Evolutionary conservation across 1,140 invertebrate species (phyloP).

Genomic region (Apis florea): DNA sequence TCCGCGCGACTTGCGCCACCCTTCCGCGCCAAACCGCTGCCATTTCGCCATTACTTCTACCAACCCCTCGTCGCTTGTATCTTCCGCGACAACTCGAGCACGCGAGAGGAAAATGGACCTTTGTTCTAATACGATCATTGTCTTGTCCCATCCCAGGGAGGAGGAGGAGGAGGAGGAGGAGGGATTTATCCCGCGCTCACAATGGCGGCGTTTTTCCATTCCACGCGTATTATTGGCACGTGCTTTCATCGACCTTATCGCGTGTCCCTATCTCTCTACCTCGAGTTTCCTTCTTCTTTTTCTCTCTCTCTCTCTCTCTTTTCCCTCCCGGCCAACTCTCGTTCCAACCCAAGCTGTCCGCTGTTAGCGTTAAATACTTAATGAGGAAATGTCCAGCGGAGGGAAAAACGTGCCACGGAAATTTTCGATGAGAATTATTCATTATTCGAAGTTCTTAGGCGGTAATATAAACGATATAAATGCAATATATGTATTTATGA

Average conservation of each 20-base stretch:
- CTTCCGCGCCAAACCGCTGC: neutral
- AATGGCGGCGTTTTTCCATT: conserved; percentile 51
- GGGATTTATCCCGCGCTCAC: conserved; percentile 50
- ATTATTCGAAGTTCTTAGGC: no score
- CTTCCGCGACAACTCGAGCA: neutral
- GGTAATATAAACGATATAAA: no score
- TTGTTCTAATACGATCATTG: conserved; percentile 7
- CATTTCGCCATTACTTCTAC: neutral
- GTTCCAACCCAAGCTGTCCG: no score
- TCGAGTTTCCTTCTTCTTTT: neutral
- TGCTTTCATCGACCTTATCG: conserved; percentile 66
- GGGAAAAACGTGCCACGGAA: no score
- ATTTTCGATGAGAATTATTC: no score
- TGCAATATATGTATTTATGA: no score
- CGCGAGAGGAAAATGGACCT: neutral
- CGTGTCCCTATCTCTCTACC: conserved; percentile 44
- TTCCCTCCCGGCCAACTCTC: no score
- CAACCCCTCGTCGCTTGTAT: neutral
- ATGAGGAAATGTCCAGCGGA: no score
- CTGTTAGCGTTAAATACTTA: no score
- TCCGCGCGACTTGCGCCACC: neutral
- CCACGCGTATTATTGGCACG: conserved; percentile 55
- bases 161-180: no score
- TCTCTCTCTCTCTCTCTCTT: no score
- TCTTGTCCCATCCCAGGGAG: neutral